A percentile compares a stretch with the other conserved stretches of the same genome.
Evolutionary conservation across 2,888 invertebrate genomes (phyloP).

Genomic region (Tyria jacobaeae): DNA sequence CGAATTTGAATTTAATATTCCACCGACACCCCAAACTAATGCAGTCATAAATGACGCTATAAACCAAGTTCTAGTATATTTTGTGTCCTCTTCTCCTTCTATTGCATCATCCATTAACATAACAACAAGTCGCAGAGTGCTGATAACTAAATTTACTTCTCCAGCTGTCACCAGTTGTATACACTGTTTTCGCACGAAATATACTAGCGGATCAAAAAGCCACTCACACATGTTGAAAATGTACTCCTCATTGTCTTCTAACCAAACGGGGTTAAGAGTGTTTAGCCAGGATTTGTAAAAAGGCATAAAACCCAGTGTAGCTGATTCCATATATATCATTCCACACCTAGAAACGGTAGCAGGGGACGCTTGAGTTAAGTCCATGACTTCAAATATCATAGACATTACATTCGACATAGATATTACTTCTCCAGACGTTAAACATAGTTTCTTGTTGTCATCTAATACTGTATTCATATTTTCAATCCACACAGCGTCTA

Average conservation of each 20-base stretch:
- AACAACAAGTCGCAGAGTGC: conserved; percentile 91
- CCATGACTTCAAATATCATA: conserved; percentile 96
- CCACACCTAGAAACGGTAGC: conserved; percentile 96
- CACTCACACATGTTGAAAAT: conserved; percentile 90
- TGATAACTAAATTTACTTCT: conserved; percentile 90
- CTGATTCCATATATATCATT: conserved; percentile 96
- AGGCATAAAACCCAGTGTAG: conserved; percentile 93
- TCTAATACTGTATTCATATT: conserved; percentile 96
- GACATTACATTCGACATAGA: conserved; percentile 93
- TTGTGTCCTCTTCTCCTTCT: conserved; percentile 90
- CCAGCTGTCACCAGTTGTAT: conserved; percentile 89
- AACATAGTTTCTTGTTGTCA: conserved; percentile 94
- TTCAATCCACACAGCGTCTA: conserved; percentile 96
- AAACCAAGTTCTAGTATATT: conserved; percentile 90
- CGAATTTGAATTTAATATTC: conserved; percentile 91
- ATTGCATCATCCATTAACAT: conserved; percentile 92
- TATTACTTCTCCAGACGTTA: conserved; percentile 95
- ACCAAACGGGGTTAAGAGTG: conserved; percentile 88
- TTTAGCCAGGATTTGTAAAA: conserved; percentile 94
- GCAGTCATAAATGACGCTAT: conserved; percentile 92
- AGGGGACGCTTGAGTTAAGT: conserved; percentile 93
- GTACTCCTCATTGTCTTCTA: conserved; percentile 86
- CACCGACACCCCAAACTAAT: conserved; percentile 94
- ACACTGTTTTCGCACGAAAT: conserved; percentile 91
- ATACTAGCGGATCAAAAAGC: conserved; percentile 91